phyloP scores from a whole-genome alignment of 2,113 vertebrate species.

The Muntiacus muntjak region DNA sequence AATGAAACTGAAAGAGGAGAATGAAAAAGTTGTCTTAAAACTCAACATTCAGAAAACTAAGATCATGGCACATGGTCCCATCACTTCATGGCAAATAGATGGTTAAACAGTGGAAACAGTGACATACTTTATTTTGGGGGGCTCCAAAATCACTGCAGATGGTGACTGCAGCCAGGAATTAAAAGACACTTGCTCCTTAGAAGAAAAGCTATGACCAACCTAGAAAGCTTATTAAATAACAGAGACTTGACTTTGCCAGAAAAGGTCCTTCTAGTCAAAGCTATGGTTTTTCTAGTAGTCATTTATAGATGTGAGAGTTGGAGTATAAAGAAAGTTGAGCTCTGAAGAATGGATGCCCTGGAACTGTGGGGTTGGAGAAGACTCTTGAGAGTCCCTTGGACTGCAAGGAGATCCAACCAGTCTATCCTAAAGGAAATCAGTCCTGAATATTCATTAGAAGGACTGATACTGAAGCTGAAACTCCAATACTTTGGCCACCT shows the following conservation, averaged over 20 bases:
- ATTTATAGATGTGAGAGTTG: neutral
- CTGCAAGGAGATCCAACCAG: neutral
- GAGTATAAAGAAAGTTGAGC: neutral
- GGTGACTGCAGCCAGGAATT: neutral
- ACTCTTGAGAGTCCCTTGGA: neutral
- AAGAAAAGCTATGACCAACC: neutral
- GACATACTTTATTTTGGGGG: neutral
- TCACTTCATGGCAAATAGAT: neutral
- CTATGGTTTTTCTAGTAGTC: neutral
- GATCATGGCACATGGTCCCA: neutral
- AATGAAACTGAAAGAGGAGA: neutral
- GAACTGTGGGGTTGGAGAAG: neutral
- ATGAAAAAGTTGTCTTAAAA: neutral
- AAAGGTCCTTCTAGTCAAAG: neutral
- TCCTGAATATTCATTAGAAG: neutral
- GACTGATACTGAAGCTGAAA: neutral
- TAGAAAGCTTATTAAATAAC: neutral
- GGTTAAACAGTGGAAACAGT: neutral
- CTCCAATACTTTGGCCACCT: neutral
- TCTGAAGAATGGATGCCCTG: neutral
- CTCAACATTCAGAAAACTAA: neutral
- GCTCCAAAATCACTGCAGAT: neutral
- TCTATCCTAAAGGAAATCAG: neutral
- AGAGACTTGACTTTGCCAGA: neutral
- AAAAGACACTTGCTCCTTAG: neutral